Evolutionary conservation across 2,797 vertebrate genomes (phyloP).

Genomic region (Cossypha niveicapilla): DNA sequence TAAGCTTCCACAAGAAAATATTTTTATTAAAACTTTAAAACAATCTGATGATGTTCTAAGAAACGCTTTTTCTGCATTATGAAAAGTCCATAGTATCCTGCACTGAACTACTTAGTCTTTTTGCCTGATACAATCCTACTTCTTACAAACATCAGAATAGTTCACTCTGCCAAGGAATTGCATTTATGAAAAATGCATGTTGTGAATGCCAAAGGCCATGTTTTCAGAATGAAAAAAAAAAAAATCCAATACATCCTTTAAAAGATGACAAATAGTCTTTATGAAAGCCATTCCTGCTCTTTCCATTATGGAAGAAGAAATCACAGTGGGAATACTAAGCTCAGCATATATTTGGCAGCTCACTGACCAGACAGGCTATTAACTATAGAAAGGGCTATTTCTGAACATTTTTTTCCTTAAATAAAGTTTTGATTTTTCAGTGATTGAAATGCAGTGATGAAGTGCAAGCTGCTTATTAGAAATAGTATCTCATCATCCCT

Average conservation of each 20-base stretch:
- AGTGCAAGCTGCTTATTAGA: background rate
- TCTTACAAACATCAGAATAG: background rate
- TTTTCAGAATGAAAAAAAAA: background rate
- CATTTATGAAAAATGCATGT: background rate
- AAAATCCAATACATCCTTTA: background rate
- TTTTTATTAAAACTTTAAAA: background rate
- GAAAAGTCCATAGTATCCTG: background rate
- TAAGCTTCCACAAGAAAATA: background rate
- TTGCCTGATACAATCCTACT: background rate
- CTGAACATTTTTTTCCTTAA: background rate
- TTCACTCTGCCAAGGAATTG: background rate
- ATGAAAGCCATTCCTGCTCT: background rate
- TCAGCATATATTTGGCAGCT: background rate
- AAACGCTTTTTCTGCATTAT: background rate
- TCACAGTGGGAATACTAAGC: background rate
- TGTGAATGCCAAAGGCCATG: background rate
- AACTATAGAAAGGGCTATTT: background rate
- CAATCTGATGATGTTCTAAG: accelerated
- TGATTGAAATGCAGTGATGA: background rate
- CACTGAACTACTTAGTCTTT: background rate
- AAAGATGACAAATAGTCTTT: background rate
- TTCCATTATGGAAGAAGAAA: background rate
- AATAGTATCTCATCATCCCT: background rate
- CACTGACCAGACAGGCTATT: background rate
- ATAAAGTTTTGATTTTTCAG: background rate